Evolutionary conservation across 2,113 vertebrate genomes (phyloP).

Genomic region (Capreolus pygargus): DNA sequence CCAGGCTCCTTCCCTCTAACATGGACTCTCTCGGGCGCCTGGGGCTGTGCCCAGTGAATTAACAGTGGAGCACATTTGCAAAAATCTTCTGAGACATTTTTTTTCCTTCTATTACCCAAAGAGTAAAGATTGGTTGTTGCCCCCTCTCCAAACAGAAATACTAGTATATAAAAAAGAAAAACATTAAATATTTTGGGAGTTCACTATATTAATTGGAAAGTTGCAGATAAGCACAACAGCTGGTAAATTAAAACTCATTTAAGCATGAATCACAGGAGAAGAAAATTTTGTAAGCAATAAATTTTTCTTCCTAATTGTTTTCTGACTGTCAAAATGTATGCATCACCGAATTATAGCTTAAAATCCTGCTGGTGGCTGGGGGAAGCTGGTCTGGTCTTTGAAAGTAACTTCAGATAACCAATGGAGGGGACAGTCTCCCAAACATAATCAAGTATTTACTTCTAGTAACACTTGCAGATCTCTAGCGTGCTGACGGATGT

Average conservation of each 20-base stretch:
- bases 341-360: not conserved
- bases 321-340: not conserved
- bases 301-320: constrained; percentile 22
- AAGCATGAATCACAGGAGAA: not conserved
- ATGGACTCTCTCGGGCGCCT: not conserved
- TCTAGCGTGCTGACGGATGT: not conserved
- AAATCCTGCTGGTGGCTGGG: not conserved
- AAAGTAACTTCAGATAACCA: not conserved
- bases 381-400: not conserved
- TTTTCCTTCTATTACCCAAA: not conserved
- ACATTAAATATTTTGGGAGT: not conserved
- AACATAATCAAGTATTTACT: not conserved
- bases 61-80: not conserved
- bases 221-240: constrained; percentile 12
- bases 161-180: not conserved
- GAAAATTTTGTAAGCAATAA: not conserved
- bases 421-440: not conserved
- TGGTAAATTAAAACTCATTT: constrained; percentile 38
- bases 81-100: not conserved
- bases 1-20: not conserved
- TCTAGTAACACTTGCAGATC: not conserved
- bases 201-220: constrained; percentile 6
- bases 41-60: not conserved
- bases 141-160: not conserved
- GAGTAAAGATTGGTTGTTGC: not conserved